Evolutionary conservation across 1,140 invertebrate genomes (phyloP).

Genomic region (Caenorhabditis brenneri): DNA sequence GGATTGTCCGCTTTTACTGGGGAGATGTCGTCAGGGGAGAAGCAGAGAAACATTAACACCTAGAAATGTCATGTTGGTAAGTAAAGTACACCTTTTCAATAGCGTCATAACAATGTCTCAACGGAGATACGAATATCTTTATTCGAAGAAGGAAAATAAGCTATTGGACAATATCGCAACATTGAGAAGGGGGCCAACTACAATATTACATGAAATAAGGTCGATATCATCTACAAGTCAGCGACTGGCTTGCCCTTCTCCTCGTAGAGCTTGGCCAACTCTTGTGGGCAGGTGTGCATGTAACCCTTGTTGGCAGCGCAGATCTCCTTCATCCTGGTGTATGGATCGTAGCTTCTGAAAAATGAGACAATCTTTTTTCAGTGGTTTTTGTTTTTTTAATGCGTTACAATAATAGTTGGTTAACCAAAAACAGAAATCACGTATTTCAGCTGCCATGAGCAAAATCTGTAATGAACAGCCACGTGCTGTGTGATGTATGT

Average conservation of each 20-base stretch:
- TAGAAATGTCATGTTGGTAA: background rate
- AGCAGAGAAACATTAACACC: background rate
- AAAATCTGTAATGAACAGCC: too few species aligned
- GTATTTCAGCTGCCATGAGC: too few species aligned
- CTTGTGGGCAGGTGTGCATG: slow-evolving; percentile 64
- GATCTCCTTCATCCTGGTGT: slow-evolving; percentile 64
- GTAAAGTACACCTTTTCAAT: background rate
- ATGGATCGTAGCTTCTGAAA: slow-evolving; percentile 69
- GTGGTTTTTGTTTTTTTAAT: too few species aligned
- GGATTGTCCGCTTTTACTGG: background rate
- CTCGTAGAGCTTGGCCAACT: slow-evolving; percentile 61
- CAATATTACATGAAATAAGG: background rate
- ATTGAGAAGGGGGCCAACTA: background rate
- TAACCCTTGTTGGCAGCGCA: slow-evolving; percentile 64
- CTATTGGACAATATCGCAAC: slow-evolving; percentile 25
- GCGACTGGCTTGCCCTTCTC: slow-evolving; percentile 64
- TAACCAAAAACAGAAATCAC: too few species aligned
- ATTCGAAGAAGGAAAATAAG: background rate
- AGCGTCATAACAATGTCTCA: background rate
- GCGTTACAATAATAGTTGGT: too few species aligned
- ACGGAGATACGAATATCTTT: slow-evolving; percentile 21
- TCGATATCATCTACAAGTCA: slow-evolving; percentile 9
- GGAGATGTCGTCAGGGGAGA: background rate
- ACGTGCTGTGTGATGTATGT: too few species aligned
- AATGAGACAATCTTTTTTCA: background rate